Percentiles rank a stretch among this genome's conserved stretches.
Evolutionary conservation across 30 jellyfish, hydroid and myxozoan species (phyloP).

Genomic region (Turritopsis dohrnii): DNA sequence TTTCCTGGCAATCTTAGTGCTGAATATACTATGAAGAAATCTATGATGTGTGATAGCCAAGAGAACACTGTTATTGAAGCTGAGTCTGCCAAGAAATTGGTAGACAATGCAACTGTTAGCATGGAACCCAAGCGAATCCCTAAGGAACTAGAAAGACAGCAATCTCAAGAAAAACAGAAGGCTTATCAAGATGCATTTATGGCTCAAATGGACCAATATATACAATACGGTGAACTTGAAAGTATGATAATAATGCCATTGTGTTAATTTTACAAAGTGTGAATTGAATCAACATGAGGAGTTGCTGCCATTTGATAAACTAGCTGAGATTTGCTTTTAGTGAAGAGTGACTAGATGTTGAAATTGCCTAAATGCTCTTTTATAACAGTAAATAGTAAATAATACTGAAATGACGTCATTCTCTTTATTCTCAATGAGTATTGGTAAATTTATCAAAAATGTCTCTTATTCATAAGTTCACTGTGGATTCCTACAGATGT

Average conservation of each 20-base stretch:
- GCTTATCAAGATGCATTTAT: constrained; percentile 88
- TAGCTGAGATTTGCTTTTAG: too few relatives aligned
- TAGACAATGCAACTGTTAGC: background rate
- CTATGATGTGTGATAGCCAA: constrained; percentile 5
- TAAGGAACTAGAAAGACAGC: constrained; percentile 55
- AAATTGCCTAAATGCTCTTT: too few relatives aligned
- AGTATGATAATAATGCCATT: constrained; percentile 34
- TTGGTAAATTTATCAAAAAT: too few relatives aligned
- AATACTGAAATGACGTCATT: too few relatives aligned
- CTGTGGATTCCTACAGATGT: too few relatives aligned
- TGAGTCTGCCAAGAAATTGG: constrained; percentile 7
- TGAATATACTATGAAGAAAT: constrained; percentile 22
- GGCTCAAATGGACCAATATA: constrained; percentile 82
- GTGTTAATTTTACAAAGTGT: too few relatives aligned
- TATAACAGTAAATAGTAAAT: too few relatives aligned
- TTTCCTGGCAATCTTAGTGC: constrained; percentile 1
- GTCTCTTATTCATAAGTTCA: too few relatives aligned
- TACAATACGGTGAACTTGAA: constrained; percentile 76
- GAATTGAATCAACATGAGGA: too few relatives aligned
- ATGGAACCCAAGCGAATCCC: constrained; percentile 41
- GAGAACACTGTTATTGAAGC: background rate
- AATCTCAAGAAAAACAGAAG: constrained; percentile 77
- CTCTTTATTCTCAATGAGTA: too few relatives aligned
- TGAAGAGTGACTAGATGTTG: background rate
- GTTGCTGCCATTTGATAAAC: too few relatives aligned